Evolutionary conservation across 2,888 invertebrate species (phyloP), one percentile per base, ranked within the genome.

Genomic region (Eristalis arbustorum): DNA sequence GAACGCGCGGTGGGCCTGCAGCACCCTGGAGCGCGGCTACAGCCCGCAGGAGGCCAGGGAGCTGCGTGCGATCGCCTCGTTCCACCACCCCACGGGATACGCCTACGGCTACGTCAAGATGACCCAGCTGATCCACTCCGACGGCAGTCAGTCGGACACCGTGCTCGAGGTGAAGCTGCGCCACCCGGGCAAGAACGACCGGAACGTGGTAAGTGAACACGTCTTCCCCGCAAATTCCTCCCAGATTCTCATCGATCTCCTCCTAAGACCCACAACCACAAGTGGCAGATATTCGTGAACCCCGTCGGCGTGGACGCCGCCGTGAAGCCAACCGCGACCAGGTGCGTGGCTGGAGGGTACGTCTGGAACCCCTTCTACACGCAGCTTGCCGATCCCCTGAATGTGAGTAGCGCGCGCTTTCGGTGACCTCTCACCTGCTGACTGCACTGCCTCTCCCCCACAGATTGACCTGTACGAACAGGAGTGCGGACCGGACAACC

Each of bases 361-460:
- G 94, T 96, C 13, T 98, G 98, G 98, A 98, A 98, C 94, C 98
- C 98, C 0, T 96, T 95, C 93, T 98, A 96, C 90, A 97, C 97
- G 1, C 98, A 98, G 92, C 93, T 98, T 0, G 98, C 98, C 0
- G 97, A 97, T 93, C 98, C 98, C 0, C 94, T 97, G 57, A 97
- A 98, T 92, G 97, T 97, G 92, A 94, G 94, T 88, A 1, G 1
- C 6, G 2, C 6, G 2, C 6, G 1, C n/a, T 10, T n/a, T 8
- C 8, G 0, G 1, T 18, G 42, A 42, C 18, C 8, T 8, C 73
- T 11, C 1, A 34, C 11, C 14, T 22, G 22, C 18, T 14, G 5
- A 18, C 14, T 22, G 14, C 10, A 18, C 14, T 22, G 14, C 14
- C 59, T 10, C 40, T 64, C 22, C 13, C 37, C 25, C 23, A 80